Conservation (phyloP, 2,797 vertebrate species). For the Champsocephalus gunnari region DNA sequence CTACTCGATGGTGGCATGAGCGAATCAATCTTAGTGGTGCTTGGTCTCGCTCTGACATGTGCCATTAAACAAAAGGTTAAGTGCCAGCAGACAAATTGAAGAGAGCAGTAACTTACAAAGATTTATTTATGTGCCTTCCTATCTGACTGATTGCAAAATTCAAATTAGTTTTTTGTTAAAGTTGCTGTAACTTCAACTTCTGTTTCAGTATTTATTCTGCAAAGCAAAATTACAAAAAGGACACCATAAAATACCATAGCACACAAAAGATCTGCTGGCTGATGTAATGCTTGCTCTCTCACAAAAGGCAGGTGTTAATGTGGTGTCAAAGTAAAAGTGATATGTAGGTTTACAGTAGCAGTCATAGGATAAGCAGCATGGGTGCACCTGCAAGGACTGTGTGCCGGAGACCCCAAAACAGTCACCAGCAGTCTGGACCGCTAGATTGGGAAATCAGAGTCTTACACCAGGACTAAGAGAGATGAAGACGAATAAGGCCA, state of each 20-base stretch:
- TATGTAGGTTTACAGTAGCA: background rate
- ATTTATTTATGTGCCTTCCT: constrained; percentile 2
- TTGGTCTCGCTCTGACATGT: constrained; percentile 15
- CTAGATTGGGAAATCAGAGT: no score
- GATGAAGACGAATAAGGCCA: no score
- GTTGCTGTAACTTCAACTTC: background rate
- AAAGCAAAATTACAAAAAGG: background rate
- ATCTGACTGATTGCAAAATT: background rate
- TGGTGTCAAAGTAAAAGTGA: background rate
- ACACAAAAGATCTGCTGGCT: background rate
- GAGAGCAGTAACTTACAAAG: constrained; percentile 8
- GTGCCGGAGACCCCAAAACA: background rate
- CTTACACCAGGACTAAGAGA: no score
- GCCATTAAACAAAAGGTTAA: constrained; percentile 36
- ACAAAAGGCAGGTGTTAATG: background rate
- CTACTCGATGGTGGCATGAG: constrained; percentile 15
- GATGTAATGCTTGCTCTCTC: background rate
- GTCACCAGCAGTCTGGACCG: no score
- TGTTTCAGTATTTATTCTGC: background rate
- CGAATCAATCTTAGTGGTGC: constrained; percentile 24
- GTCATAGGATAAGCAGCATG: background rate
- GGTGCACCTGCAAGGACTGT: background rate
- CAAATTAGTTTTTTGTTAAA: background rate
- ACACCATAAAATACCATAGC: background rate
- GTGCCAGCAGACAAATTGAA: constrained; percentile 25